A percentile compares a stretch with the other conserved stretches of the same genome.
Evolutionary conservation across 2,797 vertebrate genomes (phyloP).

Genomic region (Xerus rutilus): DNA sequence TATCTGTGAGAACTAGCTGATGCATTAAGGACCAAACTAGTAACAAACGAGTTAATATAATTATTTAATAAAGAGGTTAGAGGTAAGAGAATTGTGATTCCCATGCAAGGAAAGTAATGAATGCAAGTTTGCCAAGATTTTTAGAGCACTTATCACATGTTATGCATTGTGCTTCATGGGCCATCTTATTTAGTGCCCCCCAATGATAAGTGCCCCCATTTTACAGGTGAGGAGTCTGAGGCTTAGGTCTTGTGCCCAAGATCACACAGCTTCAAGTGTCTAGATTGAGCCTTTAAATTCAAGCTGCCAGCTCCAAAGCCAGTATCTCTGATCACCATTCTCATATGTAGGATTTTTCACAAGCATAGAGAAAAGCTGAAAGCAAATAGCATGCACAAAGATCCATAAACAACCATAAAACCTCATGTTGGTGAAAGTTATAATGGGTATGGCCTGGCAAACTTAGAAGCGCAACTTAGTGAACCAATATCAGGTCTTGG

Average conservation of each 20-base stretch:
- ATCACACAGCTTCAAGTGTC: conserved; percentile 11
- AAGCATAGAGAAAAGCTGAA: background rate
- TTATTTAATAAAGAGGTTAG: background rate
- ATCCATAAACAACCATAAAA: background rate
- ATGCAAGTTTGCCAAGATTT: background rate
- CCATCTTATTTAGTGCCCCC: background rate
- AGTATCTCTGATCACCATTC: background rate
- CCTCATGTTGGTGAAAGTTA: background rate
- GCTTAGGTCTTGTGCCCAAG: background rate
- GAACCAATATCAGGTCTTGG: background rate
- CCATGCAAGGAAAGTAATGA: background rate
- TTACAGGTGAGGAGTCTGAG: background rate
- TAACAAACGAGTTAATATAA: background rate
- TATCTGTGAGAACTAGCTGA: background rate
- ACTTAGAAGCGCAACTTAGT: background rate
- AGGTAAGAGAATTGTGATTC: background rate
- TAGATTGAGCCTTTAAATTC: conserved; percentile 5
- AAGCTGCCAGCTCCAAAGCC: background rate
- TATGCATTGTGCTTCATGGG: background rate
- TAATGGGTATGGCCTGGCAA: background rate
- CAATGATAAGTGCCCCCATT: background rate
- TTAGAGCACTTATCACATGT: background rate
- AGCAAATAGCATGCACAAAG: background rate
- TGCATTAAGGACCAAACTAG: background rate
- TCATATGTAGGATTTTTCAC: background rate